phyloP scores from a whole-genome alignment of 1,140 invertebrate genomes.

The Drosophila micromelanica region DNA sequence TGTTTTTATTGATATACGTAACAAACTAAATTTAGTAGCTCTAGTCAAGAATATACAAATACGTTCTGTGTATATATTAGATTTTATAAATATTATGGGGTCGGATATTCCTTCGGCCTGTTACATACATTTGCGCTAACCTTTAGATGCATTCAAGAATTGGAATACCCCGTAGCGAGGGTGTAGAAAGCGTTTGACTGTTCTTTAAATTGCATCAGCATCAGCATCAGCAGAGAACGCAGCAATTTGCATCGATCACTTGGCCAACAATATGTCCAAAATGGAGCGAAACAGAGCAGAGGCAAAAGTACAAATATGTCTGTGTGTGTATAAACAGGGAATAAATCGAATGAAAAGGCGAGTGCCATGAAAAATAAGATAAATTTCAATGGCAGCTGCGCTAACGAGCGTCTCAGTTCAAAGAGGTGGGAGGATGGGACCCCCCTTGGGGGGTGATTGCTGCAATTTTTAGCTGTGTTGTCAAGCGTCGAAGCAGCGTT shows the following conservation, averaged over 20 bases:
- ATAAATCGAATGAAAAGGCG: conserved; percentile 43
- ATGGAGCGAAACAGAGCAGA: conserved; percentile 42
- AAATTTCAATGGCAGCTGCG: conserved; percentile 73
- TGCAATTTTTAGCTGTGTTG: conserved; percentile 48
- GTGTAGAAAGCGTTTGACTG: neutral
- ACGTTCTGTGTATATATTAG: too few species aligned
- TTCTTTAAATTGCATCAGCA: conserved; percentile 61
- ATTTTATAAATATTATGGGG: too few species aligned
- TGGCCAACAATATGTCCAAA: conserved; percentile 75
- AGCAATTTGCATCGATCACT: conserved; percentile 83
- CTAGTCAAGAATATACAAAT: too few species aligned
- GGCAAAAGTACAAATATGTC: conserved; percentile 19
- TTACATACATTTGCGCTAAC: too few species aligned
- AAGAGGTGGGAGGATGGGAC: conserved; percentile 24
- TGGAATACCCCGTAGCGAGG: too few species aligned
- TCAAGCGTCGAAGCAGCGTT: conserved; percentile 36
- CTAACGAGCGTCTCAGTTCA: conserved; percentile 64
- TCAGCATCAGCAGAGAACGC: conserved; percentile 74
- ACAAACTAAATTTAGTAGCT: too few species aligned
- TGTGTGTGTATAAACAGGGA: conserved; percentile 19
- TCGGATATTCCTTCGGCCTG: too few species aligned
- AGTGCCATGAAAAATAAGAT: conserved; percentile 73
- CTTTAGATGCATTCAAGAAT: too few species aligned
- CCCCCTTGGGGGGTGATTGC: conserved; percentile 7
- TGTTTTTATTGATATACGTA: too few species aligned